Evolutionary conservation across 2,113 vertebrate species (phyloP), one percentile per base, ranked within the genome.

Genomic region (Seriola aureovittata): DNA sequence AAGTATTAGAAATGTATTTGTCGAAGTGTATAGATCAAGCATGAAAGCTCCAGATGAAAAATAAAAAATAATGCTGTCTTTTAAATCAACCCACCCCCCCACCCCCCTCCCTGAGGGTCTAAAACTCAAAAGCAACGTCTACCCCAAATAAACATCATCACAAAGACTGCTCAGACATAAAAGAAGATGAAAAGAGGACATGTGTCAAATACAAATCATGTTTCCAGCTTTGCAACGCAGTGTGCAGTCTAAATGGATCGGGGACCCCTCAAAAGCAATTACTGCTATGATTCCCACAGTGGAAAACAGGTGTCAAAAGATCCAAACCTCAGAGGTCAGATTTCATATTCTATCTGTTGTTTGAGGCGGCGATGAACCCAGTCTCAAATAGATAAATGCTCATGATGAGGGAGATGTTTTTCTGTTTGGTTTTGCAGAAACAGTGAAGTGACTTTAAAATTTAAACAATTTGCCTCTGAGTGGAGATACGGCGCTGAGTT

Each of bases 201-300:
- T 75, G 85, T 87, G 91, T 93, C 93, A 92, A 92, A 91, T 90
- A 89, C 73, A 87, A 91, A 89, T 87, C 79, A 75, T 84, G 82
- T 90, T 84, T 87, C 80, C 66, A n/a, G 71, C 86, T 88, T 81
- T 75, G 72, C 81, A 77, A 90, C 81, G 72, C 81, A 52, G 67
- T 23, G 46, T 34, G 71, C 54, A 40, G 82, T 74, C 88, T 88
- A 92, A 92, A 93, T 82, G 85, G 88, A 89, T 93, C 86, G 85
- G 90, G 90, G 89, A 88, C 72, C 80, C 52, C 86, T 90, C 88
- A 79, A 88, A 93, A 91, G 89, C 91, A 93, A 93, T 94, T 93
- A 91, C 86, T 36, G 64, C 74, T 58, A 21, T 25, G 71, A 89
- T 84, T 85, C 91, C 86, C 85, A 59, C 10, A 42, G 88, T 80